These are phyloP conservation scores for Deilephila elpenor DNA, from an alignment of 2,888 invertebrate species.

Conservation along the genomic window DNA sequence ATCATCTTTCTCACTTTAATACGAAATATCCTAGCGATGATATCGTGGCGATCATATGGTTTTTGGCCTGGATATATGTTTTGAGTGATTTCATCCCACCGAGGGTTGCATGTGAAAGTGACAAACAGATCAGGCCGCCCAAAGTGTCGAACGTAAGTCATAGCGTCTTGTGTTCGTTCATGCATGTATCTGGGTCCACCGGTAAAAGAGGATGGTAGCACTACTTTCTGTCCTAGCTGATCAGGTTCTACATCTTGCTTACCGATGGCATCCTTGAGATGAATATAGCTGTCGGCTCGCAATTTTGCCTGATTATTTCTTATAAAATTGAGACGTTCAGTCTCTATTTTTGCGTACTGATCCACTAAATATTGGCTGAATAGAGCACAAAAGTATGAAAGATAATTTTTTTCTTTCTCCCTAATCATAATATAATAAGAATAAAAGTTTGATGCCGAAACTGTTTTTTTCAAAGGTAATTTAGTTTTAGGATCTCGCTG, in stretches of 20 bases:
- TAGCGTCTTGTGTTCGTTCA: slow-evolving; percentile 1
- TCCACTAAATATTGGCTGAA: slow-evolving; percentile 30
- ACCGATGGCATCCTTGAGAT: slow-evolving; percentile 19
- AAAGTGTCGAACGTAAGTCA: slow-evolving; percentile 9
- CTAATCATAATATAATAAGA: not conserved
- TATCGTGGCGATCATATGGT: slow-evolving; percentile 28
- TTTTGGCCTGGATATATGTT: not conserved
- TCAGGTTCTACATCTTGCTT: not conserved
- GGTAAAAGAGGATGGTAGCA: slow-evolving; percentile 1
- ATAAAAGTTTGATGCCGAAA: slow-evolving; percentile 9
- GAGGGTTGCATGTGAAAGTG: slow-evolving; percentile 27
- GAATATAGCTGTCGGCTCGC: slow-evolving; percentile 26
- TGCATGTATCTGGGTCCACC: not conserved
- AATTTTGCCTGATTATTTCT: slow-evolving; percentile 27
- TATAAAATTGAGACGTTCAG: slow-evolving; percentile 23
- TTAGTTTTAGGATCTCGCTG: slow-evolving; percentile 25
- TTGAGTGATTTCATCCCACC: slow-evolving; percentile 27
- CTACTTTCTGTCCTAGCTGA: not conserved
- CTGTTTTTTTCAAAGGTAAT: not conserved
- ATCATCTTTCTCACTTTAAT: slow-evolving; percentile 27
- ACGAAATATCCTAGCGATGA: slow-evolving; percentile 31
- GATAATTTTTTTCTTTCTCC: not conserved
- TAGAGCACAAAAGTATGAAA: slow-evolving; percentile 5
- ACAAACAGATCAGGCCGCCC: slow-evolving; percentile 31
- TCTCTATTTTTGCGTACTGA: slow-evolving; percentile 32